These are phyloP conservation scores for Amblyraja radiata DNA, from an alignment of 2,797 vertebrate species.

Conservation along the genomic window DNA sequence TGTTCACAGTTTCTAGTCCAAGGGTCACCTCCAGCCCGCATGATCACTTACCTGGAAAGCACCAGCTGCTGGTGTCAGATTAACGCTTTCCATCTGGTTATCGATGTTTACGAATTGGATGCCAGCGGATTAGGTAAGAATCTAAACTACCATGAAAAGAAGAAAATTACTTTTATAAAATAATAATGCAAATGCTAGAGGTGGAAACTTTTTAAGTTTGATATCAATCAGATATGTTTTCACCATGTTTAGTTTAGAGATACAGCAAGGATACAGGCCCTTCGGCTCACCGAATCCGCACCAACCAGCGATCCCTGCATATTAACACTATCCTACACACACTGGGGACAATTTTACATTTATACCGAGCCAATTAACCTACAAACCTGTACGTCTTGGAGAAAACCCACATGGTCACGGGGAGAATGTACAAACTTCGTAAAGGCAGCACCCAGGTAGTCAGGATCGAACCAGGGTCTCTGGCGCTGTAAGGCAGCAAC, in stretches of 20 bases:
- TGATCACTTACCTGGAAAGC: constrained; percentile 73
- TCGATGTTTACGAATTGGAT: constrained; percentile 83
- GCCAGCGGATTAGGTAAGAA: constrained; percentile 75
- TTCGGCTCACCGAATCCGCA: no score
- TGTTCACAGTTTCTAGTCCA: constrained; percentile 77
- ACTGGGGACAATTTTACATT: no score
- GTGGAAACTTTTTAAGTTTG: background rate
- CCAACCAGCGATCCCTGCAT: no score
- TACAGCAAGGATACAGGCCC: no score
- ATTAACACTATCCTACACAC: no score
- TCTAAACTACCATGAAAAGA: background rate
- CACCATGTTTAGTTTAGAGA: background rate
- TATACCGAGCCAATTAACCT: no score
- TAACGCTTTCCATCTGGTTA: constrained; percentile 75
- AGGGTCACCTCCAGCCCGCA: constrained; percentile 80
- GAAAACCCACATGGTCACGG: no score
- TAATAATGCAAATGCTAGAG: background rate
- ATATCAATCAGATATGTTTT: background rate
- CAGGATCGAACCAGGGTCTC: no score
- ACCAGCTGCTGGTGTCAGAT: constrained; percentile 86
- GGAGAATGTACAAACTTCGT: no score
- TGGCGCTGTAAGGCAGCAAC: no score
- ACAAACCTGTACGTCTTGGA: no score
- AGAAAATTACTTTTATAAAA: background rate
- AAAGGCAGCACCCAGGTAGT: no score